Evolutionary conservation across 1,140 invertebrate species (phyloP), one percentile per base, ranked within the genome.

Genomic region (Caenorhabditis remanei): DNA sequence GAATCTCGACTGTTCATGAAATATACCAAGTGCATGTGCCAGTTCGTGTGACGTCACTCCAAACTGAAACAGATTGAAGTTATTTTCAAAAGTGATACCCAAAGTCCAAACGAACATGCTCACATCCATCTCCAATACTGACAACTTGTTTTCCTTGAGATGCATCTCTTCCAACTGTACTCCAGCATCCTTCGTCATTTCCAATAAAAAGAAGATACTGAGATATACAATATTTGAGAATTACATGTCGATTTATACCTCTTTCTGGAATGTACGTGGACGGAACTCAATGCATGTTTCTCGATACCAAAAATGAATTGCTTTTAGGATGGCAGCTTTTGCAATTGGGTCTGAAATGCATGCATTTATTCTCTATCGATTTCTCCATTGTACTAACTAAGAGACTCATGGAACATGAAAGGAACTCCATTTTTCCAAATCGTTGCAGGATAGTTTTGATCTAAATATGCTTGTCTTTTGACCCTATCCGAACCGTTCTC

Each of bases 151-250:
- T 79, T 14, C 67, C 67, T n/a, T 71, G 71, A 46, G 56, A 46
- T 53, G 50, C 48, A 71, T 88, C 87, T 79, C 65, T 84, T 75
- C 87, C 87, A 9, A 88, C 87, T 13, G 87, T 88, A 88, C 83
- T 85, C 87, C 87, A 88, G 55, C 87, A 88, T 43, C 87, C 87
- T 21, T 88, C 83, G 32, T 88, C 87, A 63, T 88, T 85, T 58
- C 87, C 87, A 11, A 86, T 79, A 16, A 86, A 86, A 9, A 56
- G 24, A 13, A 71, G 85, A 53, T 86, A 79, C 56, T 67, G 13
- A 85, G 50, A 32, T 21, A 19, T 21, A 7, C 1, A 85, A 53
- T 24, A 2, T 4, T 9, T 6, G 14, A 71, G 2, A 32, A 71
- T 50, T 84, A 43, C 6, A 84, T 19, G 50, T 9, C 4, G 53